Base-by-base conservation (phyloP, 2,888 invertebrate genomes). In the Hedychridium roseum region DNA sequence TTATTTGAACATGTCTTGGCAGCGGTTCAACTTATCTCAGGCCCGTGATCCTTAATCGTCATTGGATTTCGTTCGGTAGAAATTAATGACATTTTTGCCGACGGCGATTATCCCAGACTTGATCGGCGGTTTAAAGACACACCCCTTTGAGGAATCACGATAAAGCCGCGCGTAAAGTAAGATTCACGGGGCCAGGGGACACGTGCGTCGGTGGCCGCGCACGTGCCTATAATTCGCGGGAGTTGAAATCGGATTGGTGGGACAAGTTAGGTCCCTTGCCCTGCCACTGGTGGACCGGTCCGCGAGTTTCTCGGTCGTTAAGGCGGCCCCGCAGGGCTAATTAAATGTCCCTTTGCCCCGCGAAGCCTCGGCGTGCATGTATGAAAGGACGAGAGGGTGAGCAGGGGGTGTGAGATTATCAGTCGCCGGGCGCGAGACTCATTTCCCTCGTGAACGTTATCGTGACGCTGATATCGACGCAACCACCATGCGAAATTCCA, bases 311-410 rank as follows among this genome's bases (percentile, higher is more conserved):
- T 27, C 41, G 50, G 43, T 54, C 59, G 56, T 62, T 58, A 50
- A 48, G 50, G 47, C 34, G 52, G 58, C 53, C 66, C 70, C 57
- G 43, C 43, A 54, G 66, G 63, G 65, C 64, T 66, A 69, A 69
- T 69, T 68, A 66, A 62, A 64, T 62, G 56, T 53, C 46, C 43
- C 27, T 34, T 43, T 35, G 32, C 32, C 40, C 45, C 44, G 15
- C 12, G 32, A 5, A n/a, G 23, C 23, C 7, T 30, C 34, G 11
- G 9, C 16, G 28, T 39, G 27, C 27, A 3, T 26, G 30, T 40
- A 26, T 20, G 12, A 40, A 39, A 35, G 23, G 41, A 27, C 36
- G 45, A 42, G 34, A n/a, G n/a, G n/a, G n/a, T n/a, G n/a, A n/a
- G n/a, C n/a, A n/a, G n/a, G n/a, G n/a, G n/a, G n/a, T 17, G 27